Evolutionary conservation across 2,113 vertebrate genomes (phyloP), one percentile per base, ranked within the genome.

Genomic region (Engraulis encrasicolus): DNA sequence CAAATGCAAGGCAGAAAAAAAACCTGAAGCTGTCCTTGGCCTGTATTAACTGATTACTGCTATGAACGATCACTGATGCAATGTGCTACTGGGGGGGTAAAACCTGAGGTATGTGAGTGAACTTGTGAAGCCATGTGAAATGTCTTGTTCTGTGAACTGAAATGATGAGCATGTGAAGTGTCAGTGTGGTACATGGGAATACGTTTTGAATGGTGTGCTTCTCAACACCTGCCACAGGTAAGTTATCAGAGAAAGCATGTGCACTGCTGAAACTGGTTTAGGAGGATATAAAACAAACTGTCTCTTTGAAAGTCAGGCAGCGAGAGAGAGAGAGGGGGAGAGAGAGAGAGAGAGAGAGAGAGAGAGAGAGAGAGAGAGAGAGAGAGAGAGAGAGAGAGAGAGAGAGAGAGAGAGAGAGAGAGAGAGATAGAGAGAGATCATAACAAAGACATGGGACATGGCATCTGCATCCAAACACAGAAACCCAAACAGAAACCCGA

Each of bases 381-480:
- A 78, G 34, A 27, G 78, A 6, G 23, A 58, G 11, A 80, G 15
- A 78, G 40, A 78, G 18, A 23, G 38, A 83, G 85, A 91, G n/a
- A 90, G n/a, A 77, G 9, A 14, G 1, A 78, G 34, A 27, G 78
- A 6, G n/a, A 77, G 9, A 14, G 1, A 78, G 34, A 27, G 78
- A 6, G 23, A 58, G 11, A 80, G 15, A 78, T 23, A 78, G 18
- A 23, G 38, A 83, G 85, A 91, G n/a, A 90, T 78, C 87, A 90
- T 92, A 93, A 92, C 89, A 93, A 90, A 90, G 90, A 87, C 87
- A 87, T 87, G 89, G 83, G 84, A 90, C 81, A 66, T 78, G 82
- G n/a, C 36, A 80, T 79, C 84, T n/a, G 79, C 85, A 87, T 81
- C 78, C 85, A 86, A 91, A 91, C 84, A 91, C 58, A 49, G 81